Base-by-base conservation (phyloP, 1,140 invertebrate genomes). In the Drosophila teissieri region DNA sequence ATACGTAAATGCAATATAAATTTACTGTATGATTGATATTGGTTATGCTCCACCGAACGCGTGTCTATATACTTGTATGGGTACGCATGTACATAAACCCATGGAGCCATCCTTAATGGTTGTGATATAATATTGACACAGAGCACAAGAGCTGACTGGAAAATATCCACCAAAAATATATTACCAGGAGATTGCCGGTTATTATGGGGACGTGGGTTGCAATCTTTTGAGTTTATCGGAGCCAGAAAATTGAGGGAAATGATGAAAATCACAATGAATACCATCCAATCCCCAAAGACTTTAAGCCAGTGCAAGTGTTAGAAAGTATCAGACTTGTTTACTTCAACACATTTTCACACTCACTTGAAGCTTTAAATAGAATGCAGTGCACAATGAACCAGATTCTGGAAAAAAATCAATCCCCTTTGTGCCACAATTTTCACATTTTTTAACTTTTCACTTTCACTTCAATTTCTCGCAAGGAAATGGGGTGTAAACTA, bases 11-110 rank as follows among this genome's bases (percentile, higher is more conserved):
- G 67, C 44, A 70, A 72, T 72, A 70, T 72, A 72, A 72, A 72
- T 72, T 72, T 70, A 70, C 65, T 57, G 52, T 70, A 70, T 72
- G 68, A 70, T 72, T 57, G 68, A 72, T 72, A 70, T 70, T 72
- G 68, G 68, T 70, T 72, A 70, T 57, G 52, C 68, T 65, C 51
- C 53, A 14, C 3, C 53, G 44, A 48, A 22, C 76, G 63, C 55
- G 56, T 46, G 34, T 15, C 15, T 49, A 49, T 49, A 67, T 49
- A 49, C 34, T 31, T 31, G 48, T 6, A 17, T 19, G 36, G 11
- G 34, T 56, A 34, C 12, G 27, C 2, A 45, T 49, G 22, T 39
- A 49, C n/a, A 44, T 7, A 27, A 52, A 17, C 17, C 10, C 15
- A n/a, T 58, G 36, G 17, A 48, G 14, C 36, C 36, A 70, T 17